Base-by-base conservation (phyloP, 2,888 invertebrate species). In the Halictus ligatus region DNA sequence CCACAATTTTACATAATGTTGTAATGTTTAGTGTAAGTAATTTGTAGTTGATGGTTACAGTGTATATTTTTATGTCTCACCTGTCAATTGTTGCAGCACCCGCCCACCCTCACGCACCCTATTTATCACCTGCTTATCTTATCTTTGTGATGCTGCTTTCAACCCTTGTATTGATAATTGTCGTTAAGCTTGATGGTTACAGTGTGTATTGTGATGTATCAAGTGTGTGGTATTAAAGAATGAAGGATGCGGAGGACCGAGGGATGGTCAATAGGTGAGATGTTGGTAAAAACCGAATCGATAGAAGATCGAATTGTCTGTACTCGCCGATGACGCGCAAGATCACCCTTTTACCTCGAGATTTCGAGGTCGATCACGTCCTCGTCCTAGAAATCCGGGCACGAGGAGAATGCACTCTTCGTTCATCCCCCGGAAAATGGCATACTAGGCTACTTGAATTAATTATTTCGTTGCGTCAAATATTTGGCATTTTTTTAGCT, bases 381-480 rank as follows among this genome's bases (percentile, higher is more conserved):
- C 87, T 87, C 87, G 87, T 86, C 87, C 87, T 83, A 87, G 87
- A 86, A 87, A 86, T 83, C 86, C 78, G 76, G 86, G 76, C 76
- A 87, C 83, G 85, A 87, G 86, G 82, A 69, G 69, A 69, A 87
- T 85, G 85, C 77, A 86, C 87, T 83, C 86, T 83, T 78, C 82
- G 86, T 87, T 83, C 82, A 87, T 86, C 75, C 86, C 86, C 75
- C 83, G 80, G 78, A 87, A 83, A 87, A 86, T 86, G 86, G 87
- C 83, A 87, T 87, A 83, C 87, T 83, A 76, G 86, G 83, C 87
- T 86, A 87, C 87, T 87, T 87, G 87, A 87, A 87, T 87, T 87
- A 87, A 87, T 87, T 87, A 87, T 86, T 81, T 86, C 86, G 87
- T 86, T 87, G 87, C 86, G 87, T 87, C 87, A 87, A 86, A 86